Evolutionary conservation across 2,888 invertebrate genomes (phyloP).

Genomic region (Drosophila nigricruria): DNA sequence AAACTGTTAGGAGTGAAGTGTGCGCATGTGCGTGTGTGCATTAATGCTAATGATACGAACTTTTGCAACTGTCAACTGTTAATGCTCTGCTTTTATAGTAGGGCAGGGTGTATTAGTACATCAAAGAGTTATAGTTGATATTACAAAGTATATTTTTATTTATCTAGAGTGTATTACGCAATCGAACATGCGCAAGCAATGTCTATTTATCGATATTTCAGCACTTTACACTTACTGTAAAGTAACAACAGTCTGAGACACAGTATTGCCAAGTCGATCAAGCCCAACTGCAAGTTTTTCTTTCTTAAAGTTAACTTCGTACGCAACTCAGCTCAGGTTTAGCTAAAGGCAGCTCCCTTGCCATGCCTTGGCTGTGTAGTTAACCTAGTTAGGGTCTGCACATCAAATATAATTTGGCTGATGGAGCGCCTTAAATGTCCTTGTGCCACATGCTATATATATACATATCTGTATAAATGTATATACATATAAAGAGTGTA

Average conservation of each 20-base stretch:
- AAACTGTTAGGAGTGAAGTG: conserved; percentile 13
- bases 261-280: background rate
- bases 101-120: background rate
- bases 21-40: conserved; percentile 18
- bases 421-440: conserved; percentile 51
- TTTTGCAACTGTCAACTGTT: conserved; percentile 10
- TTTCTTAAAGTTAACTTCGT: conserved; percentile 30
- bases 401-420: conserved; percentile 44
- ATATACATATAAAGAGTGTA: background rate
- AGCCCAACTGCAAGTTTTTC: background rate
- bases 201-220: no score
- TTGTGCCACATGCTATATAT: conserved; percentile 63
- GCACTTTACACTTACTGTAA: background rate
- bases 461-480: background rate
- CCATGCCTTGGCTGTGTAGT: conserved; percentile 13
- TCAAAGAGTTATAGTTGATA: no score
- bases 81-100: background rate
- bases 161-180: no score
- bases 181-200: no score
- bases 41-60: conserved; percentile 24
- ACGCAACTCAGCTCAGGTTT: conserved; percentile 3
- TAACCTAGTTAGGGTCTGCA: conserved; percentile 59
- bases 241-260: background rate
- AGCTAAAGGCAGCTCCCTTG: conserved; percentile 7
- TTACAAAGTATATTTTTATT: no score